Base-by-base conservation (phyloP, 2,113 vertebrate species). In the Takifugu bimaculatus region DNA sequence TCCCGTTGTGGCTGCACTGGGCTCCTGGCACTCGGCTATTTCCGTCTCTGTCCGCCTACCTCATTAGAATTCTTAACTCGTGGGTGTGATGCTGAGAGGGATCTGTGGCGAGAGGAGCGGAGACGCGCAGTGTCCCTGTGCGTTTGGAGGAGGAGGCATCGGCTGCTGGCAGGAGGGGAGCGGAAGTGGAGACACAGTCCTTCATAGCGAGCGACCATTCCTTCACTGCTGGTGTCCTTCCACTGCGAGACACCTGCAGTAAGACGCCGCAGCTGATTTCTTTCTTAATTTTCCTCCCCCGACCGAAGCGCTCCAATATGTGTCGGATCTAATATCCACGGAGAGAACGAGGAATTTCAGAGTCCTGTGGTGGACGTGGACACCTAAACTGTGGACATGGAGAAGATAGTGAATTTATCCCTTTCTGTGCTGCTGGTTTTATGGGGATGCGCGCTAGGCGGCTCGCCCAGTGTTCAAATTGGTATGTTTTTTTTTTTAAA, bases 381-480 rank as follows among this genome's bases (percentile, higher is more conserved):
- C 91, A 91, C 79, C 74, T 89, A 82, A 75, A 68, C 88, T 89
- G 89, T 91, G 93, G 93, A 94, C 92, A 98, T 97, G 95, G 93
- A 93, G 88, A 94, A 94, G 91, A 94, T 93, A 87, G 93, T 93
- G 91, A 92, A 91, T 93, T 90, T 94, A 90, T 91, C 92, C 91
- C 84, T 93, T 78, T 91, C 93, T 70, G 85, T 95, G 67, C 90
- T 93, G 80, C 89, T 94, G 83, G 92, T 94, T 82, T 90, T 95
- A 74, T 95, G 93, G 93, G 94, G 94, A 82, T 91, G 95, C 84
- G 90, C 93, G 84, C 91, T 92, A 57, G 93, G 94, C 85, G 95
- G 92, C 76, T 92, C 91, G 87, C 93, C 94, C 73, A 94, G 95
- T 89, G 95, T 98, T 79, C 96, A 98, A 81, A 98, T 98, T 85